Conservation (phyloP, 1,140 invertebrate genomes). For the Druon quercuslanigerum region DNA sequence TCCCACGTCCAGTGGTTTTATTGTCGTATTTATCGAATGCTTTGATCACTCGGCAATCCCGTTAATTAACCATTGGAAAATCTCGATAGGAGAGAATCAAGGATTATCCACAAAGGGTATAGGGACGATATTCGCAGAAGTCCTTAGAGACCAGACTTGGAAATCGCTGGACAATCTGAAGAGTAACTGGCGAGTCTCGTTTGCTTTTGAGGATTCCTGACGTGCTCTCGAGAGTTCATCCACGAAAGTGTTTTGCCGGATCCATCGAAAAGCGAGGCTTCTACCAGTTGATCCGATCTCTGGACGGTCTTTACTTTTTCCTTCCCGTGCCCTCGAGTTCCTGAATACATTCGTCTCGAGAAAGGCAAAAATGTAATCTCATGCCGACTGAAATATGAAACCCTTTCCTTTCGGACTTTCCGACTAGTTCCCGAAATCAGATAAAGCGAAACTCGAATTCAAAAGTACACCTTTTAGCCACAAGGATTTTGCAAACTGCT, state of each 20-base stretch:
- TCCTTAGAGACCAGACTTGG: slow-evolving; percentile 10
- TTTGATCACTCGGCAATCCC: slow-evolving; percentile 15
- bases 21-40: slow-evolving; percentile 24
- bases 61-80: slow-evolving; percentile 29
- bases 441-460: not conserved
- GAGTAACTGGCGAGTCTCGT: not conserved
- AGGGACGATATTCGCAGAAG: slow-evolving; percentile 24
- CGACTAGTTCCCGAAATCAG: not conserved
- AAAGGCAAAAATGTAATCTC: not conserved
- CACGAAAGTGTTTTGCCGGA: slow-evolving; percentile 6
- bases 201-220: slow-evolving; percentile 3
- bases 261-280: not conserved
- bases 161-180: slow-evolving; percentile 22
- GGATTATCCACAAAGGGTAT: slow-evolving; percentile 19
- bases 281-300: not conserved
- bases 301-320: not conserved
- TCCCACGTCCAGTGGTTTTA: slow-evolving; percentile 18
- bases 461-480: not conserved
- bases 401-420: no score
- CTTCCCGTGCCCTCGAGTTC: not conserved
- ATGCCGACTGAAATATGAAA: no score
- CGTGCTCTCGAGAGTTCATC: not conserved
- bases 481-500: not conserved
- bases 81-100: slow-evolving; percentile 19
- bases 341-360: not conserved